These are phyloP conservation scores for Brachionus asplanchnoidis DNA, from an alignment of 1,140 invertebrate genomes.

Conservation along the genomic window DNA sequence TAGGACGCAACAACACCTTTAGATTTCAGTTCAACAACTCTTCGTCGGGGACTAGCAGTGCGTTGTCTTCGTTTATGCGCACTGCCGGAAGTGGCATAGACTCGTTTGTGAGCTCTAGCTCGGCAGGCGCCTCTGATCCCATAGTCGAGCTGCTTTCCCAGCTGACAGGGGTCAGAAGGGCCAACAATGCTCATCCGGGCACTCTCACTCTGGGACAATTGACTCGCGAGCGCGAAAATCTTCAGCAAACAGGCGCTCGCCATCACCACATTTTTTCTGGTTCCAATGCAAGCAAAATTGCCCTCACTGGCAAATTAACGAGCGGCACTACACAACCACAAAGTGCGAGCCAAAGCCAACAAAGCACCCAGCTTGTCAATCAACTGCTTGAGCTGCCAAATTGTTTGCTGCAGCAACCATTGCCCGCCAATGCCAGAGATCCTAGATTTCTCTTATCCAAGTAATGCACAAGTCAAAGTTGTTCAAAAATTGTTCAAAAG, in stretches of 20 bases:
- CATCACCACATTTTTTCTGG: not conserved
- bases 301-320: not conserved
- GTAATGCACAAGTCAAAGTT: not conserved
- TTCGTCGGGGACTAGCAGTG: not conserved
- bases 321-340: not conserved
- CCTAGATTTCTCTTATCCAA: constrained; percentile 28
- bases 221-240: constrained; percentile 1
- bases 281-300: not conserved
- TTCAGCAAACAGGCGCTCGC: not conserved
- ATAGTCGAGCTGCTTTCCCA: constrained; percentile 77
- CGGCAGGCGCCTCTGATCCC: not conserved
- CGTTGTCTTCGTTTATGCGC: constrained; percentile 40
- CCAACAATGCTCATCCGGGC: constrained; percentile 38
- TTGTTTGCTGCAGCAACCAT: constrained; percentile 8
- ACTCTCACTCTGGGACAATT: not conserved
- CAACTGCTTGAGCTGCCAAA: not conserved
- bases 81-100: not conserved
- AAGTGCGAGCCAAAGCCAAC: not conserved
- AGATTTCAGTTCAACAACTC: constrained; percentile 22
- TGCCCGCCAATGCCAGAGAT: not conserved
- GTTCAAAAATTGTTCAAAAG: no score
- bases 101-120: not conserved
- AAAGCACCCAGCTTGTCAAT: not conserved
- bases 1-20: not conserved
- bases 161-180: constrained; percentile 76